Percentiles rank a stretch among this genome's conserved stretches.
Evolutionary conservation across 92 coral and sea anemone genomes (phyloP).

Genomic region (Micromussa lordhowensis): DNA sequence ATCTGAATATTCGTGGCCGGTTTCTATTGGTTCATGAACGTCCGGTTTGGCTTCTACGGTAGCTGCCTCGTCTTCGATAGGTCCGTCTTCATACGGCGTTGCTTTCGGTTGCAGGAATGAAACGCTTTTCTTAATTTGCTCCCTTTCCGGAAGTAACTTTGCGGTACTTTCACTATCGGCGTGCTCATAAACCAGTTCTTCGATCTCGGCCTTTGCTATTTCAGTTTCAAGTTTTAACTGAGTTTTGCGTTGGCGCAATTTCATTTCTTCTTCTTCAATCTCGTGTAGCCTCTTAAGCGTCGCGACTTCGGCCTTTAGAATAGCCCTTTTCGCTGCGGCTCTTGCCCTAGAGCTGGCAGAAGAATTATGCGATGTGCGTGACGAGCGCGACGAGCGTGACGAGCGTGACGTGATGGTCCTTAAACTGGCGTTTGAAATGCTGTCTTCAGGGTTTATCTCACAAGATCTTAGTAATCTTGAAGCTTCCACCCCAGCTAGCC

Average conservation of each 20-base stretch:
- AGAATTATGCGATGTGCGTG: neutral
- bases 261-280: constrained; percentile 51
- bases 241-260: constrained; percentile 24
- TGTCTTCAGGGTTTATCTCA: constrained; percentile 51
- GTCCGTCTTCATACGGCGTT: no score
- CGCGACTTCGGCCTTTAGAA: constrained; percentile 15
- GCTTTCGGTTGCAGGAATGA: no score
- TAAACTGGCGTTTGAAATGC: constrained; percentile 37
- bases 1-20: no score
- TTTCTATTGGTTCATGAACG: no score
- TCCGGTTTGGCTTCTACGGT: no score
- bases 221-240: constrained; percentile 22
- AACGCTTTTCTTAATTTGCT: no score
- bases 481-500: constrained; percentile 38
- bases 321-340: constrained; percentile 54
- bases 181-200: constrained; percentile 50
- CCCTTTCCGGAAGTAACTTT: neutral
- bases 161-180: constrained; percentile 32
- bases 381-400: no score
- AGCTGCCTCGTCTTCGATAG: no score
- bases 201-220: constrained; percentile 57
- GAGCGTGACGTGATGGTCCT: neutral
- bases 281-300: constrained; percentile 1
- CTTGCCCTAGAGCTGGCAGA: constrained; percentile 39
- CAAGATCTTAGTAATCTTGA: neutral